These are phyloP conservation scores for Bimastos eiseni DNA, from an alignment of 2,888 invertebrate species.

Conservation along the genomic window DNA sequence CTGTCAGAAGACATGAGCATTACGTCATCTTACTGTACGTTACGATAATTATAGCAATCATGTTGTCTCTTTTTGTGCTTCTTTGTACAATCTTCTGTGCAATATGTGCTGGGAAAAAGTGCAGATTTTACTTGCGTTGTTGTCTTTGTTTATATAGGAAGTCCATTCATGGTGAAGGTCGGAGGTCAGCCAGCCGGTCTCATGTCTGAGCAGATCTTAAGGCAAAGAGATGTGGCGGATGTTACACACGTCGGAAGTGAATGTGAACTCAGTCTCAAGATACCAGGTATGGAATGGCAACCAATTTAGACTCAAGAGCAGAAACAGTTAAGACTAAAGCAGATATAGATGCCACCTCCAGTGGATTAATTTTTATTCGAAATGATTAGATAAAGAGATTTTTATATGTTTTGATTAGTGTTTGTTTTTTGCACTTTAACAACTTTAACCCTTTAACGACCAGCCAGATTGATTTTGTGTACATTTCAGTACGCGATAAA, in stretches of 20 bases:
- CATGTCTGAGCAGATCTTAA: conserved; percentile 52
- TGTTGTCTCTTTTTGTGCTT: background rate
- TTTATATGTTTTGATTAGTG: background rate
- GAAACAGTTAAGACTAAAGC: background rate
- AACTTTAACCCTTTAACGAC: too few species aligned
- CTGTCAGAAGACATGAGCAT: too few species aligned
- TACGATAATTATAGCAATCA: background rate
- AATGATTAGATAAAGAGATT: background rate
- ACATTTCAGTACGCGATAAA: too few species aligned
- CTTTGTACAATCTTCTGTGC: background rate
- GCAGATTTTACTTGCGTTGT: background rate
- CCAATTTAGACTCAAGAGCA: background rate
- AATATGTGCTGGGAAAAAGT: background rate
- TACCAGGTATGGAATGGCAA: conserved; percentile 52
- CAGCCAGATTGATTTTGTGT: too few species aligned
- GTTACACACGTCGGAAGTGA: conserved; percentile 91
- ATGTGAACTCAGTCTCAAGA: conserved; percentile 80
- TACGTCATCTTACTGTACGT: background rate
- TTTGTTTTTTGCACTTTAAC: background rate
- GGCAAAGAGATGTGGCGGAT: conserved; percentile 79
- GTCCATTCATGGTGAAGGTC: conserved; percentile 75
- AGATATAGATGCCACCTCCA: too few species aligned
- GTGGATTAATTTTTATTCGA: background rate
- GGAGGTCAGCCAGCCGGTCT: conserved; percentile 70
- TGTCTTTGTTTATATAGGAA: conserved; percentile 53